Evolutionary conservation across 2,797 vertebrate species (phyloP), one percentile per base, ranked within the genome.

Genomic region (Hapalemur alaotrensis): DNA sequence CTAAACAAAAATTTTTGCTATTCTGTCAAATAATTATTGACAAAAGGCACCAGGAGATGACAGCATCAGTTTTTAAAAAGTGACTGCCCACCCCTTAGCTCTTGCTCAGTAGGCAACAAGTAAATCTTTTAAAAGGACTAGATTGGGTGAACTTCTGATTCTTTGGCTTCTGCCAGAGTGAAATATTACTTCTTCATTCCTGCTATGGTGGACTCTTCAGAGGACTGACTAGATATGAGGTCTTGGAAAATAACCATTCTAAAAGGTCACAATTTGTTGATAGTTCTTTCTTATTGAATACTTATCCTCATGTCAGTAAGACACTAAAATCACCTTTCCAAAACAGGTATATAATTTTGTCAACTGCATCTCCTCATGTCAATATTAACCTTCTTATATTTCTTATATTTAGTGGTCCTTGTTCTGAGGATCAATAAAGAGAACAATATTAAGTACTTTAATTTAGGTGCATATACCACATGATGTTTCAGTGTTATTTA

Each of bases 171-270:
- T 93, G 61, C 20, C 5, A 61, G 15, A 59, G 57, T 69, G 43
- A 76, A 80, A n/a, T 52, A 14, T 28, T 23, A 65, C n/a, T 79
- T 65, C 32, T 67, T 65, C 61, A 35, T 79, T 84, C 38, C n/a
- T 80, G 5, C 28, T 91, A 22, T 52, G 22, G 61, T 22, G 28
- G 59, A 83, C 52, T 54, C 57, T 35, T 75, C 38, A 82, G 52
- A 76, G n/a, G 35, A 54, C 20, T 38, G 25, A 76, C 5, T 84
- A 38, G 18, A 75, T 32, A 52, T 15, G 30, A 76, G 5, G 61
- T 82, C 32, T 85, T 79, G 46, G 48, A 79, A 94, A 94, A 75
- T 25, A 88, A 69, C 35, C 83, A 91, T 89, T 88, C 73, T 70
- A n/a, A 87, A 89, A 46, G 69, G n/a, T 63, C 59, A 43, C 23